Percentiles rank a stretch among this genome's conserved stretches.
Conservation (phyloP, 2,888 invertebrate species). For the Aphodius granarius region DNA sequence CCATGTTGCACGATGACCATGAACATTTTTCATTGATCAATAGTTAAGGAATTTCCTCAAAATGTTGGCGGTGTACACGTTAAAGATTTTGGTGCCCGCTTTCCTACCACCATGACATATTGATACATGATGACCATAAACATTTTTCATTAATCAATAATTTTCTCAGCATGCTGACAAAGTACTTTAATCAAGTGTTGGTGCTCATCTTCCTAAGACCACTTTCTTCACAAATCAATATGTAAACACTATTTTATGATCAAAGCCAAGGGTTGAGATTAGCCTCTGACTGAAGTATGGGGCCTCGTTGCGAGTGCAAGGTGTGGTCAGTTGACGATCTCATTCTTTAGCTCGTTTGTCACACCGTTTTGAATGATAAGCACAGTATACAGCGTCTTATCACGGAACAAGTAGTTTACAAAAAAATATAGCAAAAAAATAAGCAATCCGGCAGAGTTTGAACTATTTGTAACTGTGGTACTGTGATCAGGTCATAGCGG, state of each 20-base stretch:
- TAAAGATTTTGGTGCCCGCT: no score
- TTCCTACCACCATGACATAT: no score
- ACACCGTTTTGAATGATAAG: slow-evolving; percentile 52
- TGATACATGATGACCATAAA: no score
- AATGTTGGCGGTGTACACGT: not conserved
- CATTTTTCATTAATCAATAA: no score
- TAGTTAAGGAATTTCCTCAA: not conserved
- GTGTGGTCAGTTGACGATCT: slow-evolving; percentile 54
- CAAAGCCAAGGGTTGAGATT: slow-evolving; percentile 26
- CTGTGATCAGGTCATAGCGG: slow-evolving; percentile 87
- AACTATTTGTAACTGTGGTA: slow-evolving; percentile 34
- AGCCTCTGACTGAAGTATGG: slow-evolving; percentile 36
- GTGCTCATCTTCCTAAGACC: not conserved
- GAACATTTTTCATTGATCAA: not conserved
- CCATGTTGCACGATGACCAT: not conserved
- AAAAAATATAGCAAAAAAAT: slow-evolving; percentile 9
- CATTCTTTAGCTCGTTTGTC: slow-evolving; percentile 56
- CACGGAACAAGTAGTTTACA: slow-evolving; percentile 3
- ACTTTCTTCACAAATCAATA: no score
- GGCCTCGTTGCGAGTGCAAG: slow-evolving; percentile 46
- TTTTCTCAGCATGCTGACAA: not conserved
- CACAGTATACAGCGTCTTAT: slow-evolving; percentile 35
- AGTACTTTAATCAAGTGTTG: not conserved
- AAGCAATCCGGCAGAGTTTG: slow-evolving; percentile 1
- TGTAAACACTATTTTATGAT: not conserved